Base-by-base conservation (phyloP, 2,113 vertebrate species). In the Psophia crepitans region DNA sequence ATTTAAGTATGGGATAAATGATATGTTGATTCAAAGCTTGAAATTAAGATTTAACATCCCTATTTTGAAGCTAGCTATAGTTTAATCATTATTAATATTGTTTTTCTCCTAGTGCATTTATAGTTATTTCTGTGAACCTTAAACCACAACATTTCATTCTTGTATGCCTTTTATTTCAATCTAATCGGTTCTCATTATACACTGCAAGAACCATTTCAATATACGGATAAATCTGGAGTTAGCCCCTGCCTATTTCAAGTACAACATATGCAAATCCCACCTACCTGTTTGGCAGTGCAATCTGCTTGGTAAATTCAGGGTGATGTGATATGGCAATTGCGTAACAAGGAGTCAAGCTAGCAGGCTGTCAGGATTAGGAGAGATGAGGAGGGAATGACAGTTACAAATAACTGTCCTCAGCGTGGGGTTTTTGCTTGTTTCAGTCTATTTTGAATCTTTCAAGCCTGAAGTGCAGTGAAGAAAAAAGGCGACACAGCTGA, bases 291-390 rank as follows among this genome's bases (percentile, higher is more conserved):
- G 82, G 37, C 39, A 84, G 81, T 30, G 26, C 56, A 93, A 63
- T 37, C 58, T 70, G 49, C 77, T 96, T 76, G 86, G 78, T 97
- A 96, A 95, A 94, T 91, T 94, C 46, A 30, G 82, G 83, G 54
- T 90, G 79, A 82, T 81, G 46, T 49, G 73, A 90, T 56, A 41
- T 32, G 71, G 69, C 71, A 94, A 83, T 69, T 83, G 57, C 78
- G 27, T 94, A 96, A 80, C 32, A 18, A 77, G 63, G 41, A 94
- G 64, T 90, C 53, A 69, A 65, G 68, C 87, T 57, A 58, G 21
- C 73, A 5, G 64, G 54, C 68, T 81, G 71, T 63, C 57, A 94
- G 82, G 49, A 84, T 75, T 58, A 48, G 77, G 26, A 46, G 60
- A 90, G 51, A 56, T 0, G 20, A 84, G 53, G 61, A 73, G 92